Evolutionary conservation across 2,888 invertebrate genomes (phyloP).

Genomic region (Erebia aethiops): DNA sequence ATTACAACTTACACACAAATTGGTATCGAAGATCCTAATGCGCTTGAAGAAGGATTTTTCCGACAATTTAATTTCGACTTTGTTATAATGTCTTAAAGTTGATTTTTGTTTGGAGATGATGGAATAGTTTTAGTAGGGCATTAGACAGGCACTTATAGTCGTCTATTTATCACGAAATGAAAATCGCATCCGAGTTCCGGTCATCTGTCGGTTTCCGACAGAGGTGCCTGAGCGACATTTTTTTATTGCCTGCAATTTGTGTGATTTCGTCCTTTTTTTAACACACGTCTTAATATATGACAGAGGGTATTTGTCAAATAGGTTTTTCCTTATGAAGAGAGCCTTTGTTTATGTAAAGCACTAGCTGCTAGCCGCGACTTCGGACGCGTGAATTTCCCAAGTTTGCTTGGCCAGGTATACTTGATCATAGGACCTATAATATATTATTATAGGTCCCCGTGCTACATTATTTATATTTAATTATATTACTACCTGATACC

Average conservation of each 20-base stretch:
- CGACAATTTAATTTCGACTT: constrained; percentile 27
- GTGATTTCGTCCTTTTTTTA: constrained; percentile 18
- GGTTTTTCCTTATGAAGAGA: neutral
- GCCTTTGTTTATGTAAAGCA: neutral
- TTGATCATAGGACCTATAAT: too few species aligned
- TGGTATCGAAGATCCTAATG: constrained; percentile 39
- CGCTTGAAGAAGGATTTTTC: constrained; percentile 4
- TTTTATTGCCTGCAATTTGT: constrained; percentile 39
- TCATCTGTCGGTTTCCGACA: constrained; percentile 48
- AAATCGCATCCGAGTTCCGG: constrained; percentile 56
- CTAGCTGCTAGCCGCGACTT: neutral
- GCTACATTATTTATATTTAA: too few species aligned
- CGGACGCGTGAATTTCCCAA: neutral
- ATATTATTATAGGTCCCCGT: too few species aligned
- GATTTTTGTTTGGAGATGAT: constrained; percentile 15
- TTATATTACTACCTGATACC: too few species aligned
- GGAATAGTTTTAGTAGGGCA: constrained; percentile 27
- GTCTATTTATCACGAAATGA: constrained; percentile 66
- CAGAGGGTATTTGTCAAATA: constrained; percentile 12
- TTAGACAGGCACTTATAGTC: constrained; percentile 50
- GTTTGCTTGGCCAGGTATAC: too few species aligned
- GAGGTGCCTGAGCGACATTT: constrained; percentile 37
- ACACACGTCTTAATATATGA: neutral
- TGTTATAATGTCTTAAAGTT: constrained; percentile 20
- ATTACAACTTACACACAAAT: constrained; percentile 19